Evolutionary conservation across 2,888 invertebrate species (phyloP), one percentile per base, ranked within the genome.

Genomic region (Orthosia incerta): DNA sequence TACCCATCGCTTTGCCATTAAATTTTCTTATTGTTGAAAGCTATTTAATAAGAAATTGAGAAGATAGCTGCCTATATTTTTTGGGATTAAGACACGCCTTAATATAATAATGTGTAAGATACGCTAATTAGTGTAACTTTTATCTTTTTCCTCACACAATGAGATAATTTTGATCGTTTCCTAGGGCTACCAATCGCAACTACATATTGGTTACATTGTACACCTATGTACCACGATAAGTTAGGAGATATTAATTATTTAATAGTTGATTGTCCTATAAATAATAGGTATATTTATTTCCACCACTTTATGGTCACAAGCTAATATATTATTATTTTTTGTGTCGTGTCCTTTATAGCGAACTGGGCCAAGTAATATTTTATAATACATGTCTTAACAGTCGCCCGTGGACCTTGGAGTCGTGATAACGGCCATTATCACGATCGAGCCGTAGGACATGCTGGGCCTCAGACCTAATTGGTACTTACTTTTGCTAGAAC

Each of bases 291-390:
- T 61, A 20, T 57, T 39, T 31, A 67, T 70, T 61, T 26, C 0
- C 26, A 66, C 9, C 12, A 61, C 23, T 78, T 65, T 82, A 82
- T 71, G 70, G 77, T 61, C 56, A 59, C 56, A 55, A 59, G 31
- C 57, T 62, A 72, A 59, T 56, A n/a, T 60, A 71, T 82, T 84
- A 80, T 79, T 76, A 84, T 71, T 66, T 68, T 71, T 71, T 64
- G 45, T 66, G n/a, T 45, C 57, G 65, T 85, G 83, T 83, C 87
- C 87, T 85, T 86, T 84, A 80, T 56, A 45, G 53, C 39, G 13
- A 89, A 83, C 80, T 86, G 74, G 88, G 86, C 50, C 86, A 81
- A 79, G 84, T 80, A 80, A 86, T 88, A 83, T 76, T 84, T 76
- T 79, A 74, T 86, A 85, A 83, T 84, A 82, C 78, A 85, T 83